Evolutionary conservation across 2,888 invertebrate species (phyloP).

Genomic region (Clivina fossor): DNA sequence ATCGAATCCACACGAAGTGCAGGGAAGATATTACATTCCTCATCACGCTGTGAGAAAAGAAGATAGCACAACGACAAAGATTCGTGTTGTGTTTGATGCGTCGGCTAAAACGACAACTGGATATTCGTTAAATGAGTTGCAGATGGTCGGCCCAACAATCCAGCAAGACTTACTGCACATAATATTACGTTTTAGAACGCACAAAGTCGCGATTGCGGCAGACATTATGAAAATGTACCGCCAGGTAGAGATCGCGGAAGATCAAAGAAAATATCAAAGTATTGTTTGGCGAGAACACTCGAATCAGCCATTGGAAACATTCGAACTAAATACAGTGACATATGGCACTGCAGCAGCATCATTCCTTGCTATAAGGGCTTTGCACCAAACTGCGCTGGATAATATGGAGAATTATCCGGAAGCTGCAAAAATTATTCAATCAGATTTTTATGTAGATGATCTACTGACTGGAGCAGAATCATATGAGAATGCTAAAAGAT

Average conservation of each 20-base stretch:
- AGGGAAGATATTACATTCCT: background rate
- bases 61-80: conserved; percentile 19
- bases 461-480: background rate
- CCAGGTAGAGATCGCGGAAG: conserved; percentile 17
- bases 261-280: conserved; percentile 36
- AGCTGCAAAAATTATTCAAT: conserved; percentile 18
- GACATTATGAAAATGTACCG: conserved; percentile 5
- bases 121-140: conserved; percentile 11
- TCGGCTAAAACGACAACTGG: conserved; percentile 8
- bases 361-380: conserved; percentile 34
- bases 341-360: conserved; percentile 37
- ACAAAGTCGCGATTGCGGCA: background rate
- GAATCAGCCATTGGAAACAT: conserved; percentile 22
- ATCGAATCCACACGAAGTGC: background rate
- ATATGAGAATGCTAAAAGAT: too few relatives aligned
- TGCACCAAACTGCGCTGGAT: conserved; percentile 32
- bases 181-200: conserved; percentile 5
- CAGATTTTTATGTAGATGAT: conserved; percentile 4
- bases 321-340: conserved; percentile 33
- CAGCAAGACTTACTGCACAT: conserved; percentile 6
- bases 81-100: conserved; percentile 25
- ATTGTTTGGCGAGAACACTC: conserved; percentile 36
- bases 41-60: conserved; percentile 26
- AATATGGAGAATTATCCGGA: conserved; percentile 28
- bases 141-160: background rate